These are phyloP conservation scores for Limnephilus lunatus DNA, from an alignment of 2,888 invertebrate species.

Conservation along the genomic window DNA sequence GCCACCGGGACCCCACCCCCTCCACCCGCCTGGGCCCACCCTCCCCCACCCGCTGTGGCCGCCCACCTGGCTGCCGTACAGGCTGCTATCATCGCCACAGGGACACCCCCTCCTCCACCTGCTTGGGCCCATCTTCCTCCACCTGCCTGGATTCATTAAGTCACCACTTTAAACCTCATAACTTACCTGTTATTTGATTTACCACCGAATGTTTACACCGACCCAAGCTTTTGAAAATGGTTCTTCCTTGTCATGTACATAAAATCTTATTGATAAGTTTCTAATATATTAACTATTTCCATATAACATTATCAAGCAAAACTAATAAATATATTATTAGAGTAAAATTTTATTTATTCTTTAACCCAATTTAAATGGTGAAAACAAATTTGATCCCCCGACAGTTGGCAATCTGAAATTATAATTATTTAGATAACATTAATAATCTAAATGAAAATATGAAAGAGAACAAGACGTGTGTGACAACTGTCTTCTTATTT, in stretches of 20 bases:
- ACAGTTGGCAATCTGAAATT: no score
- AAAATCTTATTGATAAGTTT: not conserved
- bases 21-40: slow-evolving; percentile 7
- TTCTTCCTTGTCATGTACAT: not conserved
- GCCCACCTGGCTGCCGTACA: slow-evolving; percentile 63
- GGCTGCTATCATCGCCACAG: slow-evolving; percentile 45
- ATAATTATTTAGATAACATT: no score
- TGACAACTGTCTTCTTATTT: no score
- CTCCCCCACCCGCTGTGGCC: slow-evolving; percentile 45
- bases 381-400: no score
- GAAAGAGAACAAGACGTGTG: no score
- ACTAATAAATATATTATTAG: not conserved
- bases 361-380: no score
- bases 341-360: not conserved
- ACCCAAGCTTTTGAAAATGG: not conserved
- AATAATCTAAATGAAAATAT: no score
- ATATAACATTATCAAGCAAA: not conserved
- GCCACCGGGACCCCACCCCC: not conserved
- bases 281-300: not conserved
- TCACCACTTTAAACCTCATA: not conserved
- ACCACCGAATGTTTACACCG: not conserved
- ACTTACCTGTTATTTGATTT: not conserved
- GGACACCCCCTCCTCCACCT: not conserved
- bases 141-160: not conserved
- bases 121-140: not conserved